Conservation (phyloP, 2,113 vertebrate genomes). For the Pardalotus punctatus region DNA sequence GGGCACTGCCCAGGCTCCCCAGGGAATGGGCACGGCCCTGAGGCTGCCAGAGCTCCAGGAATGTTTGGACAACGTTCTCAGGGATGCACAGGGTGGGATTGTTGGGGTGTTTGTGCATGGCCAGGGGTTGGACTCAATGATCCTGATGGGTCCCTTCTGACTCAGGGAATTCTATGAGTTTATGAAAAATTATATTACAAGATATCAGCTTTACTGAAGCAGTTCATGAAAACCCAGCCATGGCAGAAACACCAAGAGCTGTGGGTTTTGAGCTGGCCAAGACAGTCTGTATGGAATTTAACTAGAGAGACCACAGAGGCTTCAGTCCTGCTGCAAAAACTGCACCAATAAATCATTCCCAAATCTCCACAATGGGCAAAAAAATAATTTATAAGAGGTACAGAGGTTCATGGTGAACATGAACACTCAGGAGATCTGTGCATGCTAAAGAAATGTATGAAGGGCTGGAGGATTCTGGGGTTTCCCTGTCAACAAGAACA, state of each 20-base stretch:
- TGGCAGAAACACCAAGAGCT: neutral
- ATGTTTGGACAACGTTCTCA: accelerated
- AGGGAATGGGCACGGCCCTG: neutral
- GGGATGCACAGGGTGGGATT: neutral
- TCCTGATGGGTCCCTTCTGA: neutral
- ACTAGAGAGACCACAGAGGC: neutral
- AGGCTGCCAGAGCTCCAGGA: neutral
- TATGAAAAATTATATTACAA: neutral
- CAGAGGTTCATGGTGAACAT: neutral
- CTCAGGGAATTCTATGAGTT: neutral
- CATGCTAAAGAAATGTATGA: neutral
- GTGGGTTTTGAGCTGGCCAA: neutral
- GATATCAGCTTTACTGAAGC: neutral
- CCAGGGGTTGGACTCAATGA: accelerated
- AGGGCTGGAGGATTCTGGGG: neutral
- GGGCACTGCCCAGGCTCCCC: neutral
- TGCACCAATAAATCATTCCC: neutral
- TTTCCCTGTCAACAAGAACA: neutral
- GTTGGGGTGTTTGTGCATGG: neutral
- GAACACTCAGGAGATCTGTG: neutral
- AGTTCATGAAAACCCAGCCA: neutral
- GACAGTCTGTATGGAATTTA: neutral
- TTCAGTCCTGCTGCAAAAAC: neutral
- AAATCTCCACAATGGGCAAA: neutral
- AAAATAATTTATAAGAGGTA: neutral